Evolutionary conservation across 2,797 vertebrate species (phyloP), one percentile per base, ranked within the genome.

Genomic region (Artibeus jamaicensis): DNA sequence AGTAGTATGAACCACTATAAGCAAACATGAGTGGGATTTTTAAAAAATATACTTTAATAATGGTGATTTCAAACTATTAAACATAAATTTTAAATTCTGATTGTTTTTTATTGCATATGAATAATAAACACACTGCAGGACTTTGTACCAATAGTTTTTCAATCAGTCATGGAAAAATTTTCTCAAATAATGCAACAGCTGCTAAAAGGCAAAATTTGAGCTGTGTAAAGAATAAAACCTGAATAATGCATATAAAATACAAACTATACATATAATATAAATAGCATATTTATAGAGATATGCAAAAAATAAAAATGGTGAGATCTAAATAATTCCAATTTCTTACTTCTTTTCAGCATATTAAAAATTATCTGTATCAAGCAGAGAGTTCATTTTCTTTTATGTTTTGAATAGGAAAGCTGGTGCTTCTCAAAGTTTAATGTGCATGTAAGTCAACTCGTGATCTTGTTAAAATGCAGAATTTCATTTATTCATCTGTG

Each of bases 51-150:
- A 50, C 76, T 57, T 59, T 85, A 86, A 88, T 89, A 83, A n/a
- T 81, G 32, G 21, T n/a, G 53, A 89, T 89, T 91, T 95, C 37
- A 86, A 96, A 68, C 73, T 82, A 73, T 73, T 96, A 68, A 85
- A 93, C 86, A 73, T 82, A 6, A 88, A 83, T 70, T 57, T 87
- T 34, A 85, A 93, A 24, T 34, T 10, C n/a, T 73, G 59, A 37
- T 91, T 79, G 71, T 46, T 62, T 77, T 65, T 32, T 88, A 70
- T 88, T 74, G 32, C 4, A 21, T 88, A 3, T 88, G 34, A 92
- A 87, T 62, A 74, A 92, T 42, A 78, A 96, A 65, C 34, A 91
- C 21, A 37, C 19, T 48, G 7, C 44, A 90, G 21, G 12, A 55
- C 6, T 81, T 85, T 53, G 32, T 67, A 88, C 8, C n/a, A 79